phyloP scores from a whole-genome alignment of 2,797 vertebrate species.

The Australoheros facetus region DNA sequence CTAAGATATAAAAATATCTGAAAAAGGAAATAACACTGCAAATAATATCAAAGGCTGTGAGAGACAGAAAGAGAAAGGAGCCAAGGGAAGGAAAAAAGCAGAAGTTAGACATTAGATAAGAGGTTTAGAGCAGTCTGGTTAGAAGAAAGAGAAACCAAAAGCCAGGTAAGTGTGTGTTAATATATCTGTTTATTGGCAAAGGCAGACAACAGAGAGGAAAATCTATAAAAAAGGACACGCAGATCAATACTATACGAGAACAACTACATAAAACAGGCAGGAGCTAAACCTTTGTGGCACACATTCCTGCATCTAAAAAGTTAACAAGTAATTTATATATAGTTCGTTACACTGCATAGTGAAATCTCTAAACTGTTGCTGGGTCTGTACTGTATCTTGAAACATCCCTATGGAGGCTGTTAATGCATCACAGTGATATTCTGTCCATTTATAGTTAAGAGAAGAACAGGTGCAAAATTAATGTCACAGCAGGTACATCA shows the following conservation, averaged over 20 bases:
- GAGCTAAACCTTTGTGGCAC: neutral
- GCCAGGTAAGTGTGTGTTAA: slow-evolving; percentile 57
- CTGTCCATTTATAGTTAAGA: neutral
- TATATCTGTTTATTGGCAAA: slow-evolving; percentile 74
- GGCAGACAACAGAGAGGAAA: slow-evolving; percentile 41
- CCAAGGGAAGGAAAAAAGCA: neutral
- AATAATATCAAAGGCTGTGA: slow-evolving; percentile 7
- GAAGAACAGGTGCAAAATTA: neutral
- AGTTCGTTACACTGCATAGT: neutral
- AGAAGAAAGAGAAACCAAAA: slow-evolving; percentile 53
- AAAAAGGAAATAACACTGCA: slow-evolving; percentile 7
- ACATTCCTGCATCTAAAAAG: neutral
- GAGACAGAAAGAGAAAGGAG: slow-evolving; percentile 11
- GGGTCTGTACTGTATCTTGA: neutral
- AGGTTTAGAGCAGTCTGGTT: slow-evolving; percentile 38
- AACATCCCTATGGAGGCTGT: neutral
- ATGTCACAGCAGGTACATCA: neutral
- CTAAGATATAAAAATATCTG: neutral
- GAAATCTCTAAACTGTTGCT: neutral
- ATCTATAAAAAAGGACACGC: slow-evolving; percentile 25
- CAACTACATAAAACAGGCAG: slow-evolving; percentile 8
- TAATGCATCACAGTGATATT: neutral
- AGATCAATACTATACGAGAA: neutral
- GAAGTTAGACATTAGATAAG: slow-evolving; percentile 20
- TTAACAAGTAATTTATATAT: neutral